Percentiles rank a stretch among this genome's conserved stretches.
Evolutionary conservation across 2,888 invertebrate genomes (phyloP).

Genomic region (Xestia ashworthii): DNA sequence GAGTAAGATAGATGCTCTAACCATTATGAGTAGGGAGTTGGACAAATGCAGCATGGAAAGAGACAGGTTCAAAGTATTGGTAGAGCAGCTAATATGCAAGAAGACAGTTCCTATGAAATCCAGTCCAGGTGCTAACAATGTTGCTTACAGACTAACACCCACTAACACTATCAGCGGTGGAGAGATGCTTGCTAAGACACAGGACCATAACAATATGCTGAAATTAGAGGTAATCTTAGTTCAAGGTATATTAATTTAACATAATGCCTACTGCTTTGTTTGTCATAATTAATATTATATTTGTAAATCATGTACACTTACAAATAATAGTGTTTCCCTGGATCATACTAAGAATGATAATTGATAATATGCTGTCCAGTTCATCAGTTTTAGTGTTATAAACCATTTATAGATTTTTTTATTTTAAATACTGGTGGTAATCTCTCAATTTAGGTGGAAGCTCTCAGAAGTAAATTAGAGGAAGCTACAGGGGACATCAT

Average conservation of each 20-base stretch:
- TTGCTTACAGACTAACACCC: slow-evolving; percentile 79
- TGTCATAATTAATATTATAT: not conserved
- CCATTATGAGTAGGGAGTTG: slow-evolving; percentile 94
- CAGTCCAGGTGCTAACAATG: slow-evolving; percentile 71
- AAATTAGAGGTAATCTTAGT: slow-evolving; percentile 84
- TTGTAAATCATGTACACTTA: not conserved
- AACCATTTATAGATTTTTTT: no score
- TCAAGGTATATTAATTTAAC: not conserved
- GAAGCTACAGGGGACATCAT: slow-evolving; percentile 93
- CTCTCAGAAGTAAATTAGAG: slow-evolving; percentile 92
- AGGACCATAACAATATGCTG: slow-evolving; percentile 91
- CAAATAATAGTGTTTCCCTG: not conserved
- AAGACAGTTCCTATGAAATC: slow-evolving; percentile 71
- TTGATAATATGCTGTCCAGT: not conserved
- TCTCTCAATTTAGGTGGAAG: slow-evolving; percentile 89
- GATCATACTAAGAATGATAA: not conserved
- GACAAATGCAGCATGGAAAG: slow-evolving; percentile 95
- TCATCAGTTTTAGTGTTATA: not conserved
- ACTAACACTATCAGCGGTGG: slow-evolving; percentile 89
- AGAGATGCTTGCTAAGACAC: slow-evolving; percentile 90
- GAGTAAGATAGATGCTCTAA: slow-evolving; percentile 95
- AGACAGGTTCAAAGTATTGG: slow-evolving; percentile 95
- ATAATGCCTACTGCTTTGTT: not conserved
- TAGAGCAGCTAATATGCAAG: slow-evolving; percentile 93
- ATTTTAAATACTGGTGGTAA: not conserved